Base-by-base conservation (phyloP, 1,140 invertebrate species). In the Bombus superbus region DNA sequence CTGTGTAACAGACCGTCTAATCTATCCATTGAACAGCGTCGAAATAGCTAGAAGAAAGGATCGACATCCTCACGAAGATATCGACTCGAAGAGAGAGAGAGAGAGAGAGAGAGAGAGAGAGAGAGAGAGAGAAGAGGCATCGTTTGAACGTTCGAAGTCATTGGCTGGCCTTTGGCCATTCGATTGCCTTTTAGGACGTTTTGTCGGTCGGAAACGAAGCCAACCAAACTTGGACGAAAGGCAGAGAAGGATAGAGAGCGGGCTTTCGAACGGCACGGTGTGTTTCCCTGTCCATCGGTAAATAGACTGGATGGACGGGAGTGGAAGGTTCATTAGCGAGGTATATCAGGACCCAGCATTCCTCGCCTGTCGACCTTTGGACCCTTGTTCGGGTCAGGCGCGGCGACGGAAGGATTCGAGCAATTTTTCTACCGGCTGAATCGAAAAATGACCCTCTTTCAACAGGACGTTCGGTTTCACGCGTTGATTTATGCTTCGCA, bases 281-380 rank as follows among this genome's bases (percentile, higher is more conserved):
- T 90, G 59, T 62, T 90, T 86, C 81, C 80, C 71, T 44, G 40
- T 81, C 81, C 53, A 83, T 74, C 59, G 78, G 78, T 85, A 86
- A 87, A 88, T 87, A 88, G 84, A 86, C 78, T 77, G 87, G 86
- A 72, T 78, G 81, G 72, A 88, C 88, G 64, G 82, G 84, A 86
- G 75, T 71, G 77, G 88, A 89, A 81, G 92, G 92, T 95, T 95
- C 94, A 95, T 95, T 94, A 94, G 93, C 92, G 91, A 89, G 92
- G 90, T 91, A 92, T 94, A 93, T 92, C 85, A 88, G 91, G 92
- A 86, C 89, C 92, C 92, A 85, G 92, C 93, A 94, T 94, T 94
- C 94, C 92, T 91, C 88, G 83, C 87, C 90, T 86, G 91, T 91
- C 93, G 93, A 94, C 93, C 93, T 92, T 92, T 93, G 90, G 92